Percentiles rank a stretch among this genome's conserved stretches.
Conservation (phyloP, 2,113 vertebrate genomes). For the Laterallus jamaicensis region DNA sequence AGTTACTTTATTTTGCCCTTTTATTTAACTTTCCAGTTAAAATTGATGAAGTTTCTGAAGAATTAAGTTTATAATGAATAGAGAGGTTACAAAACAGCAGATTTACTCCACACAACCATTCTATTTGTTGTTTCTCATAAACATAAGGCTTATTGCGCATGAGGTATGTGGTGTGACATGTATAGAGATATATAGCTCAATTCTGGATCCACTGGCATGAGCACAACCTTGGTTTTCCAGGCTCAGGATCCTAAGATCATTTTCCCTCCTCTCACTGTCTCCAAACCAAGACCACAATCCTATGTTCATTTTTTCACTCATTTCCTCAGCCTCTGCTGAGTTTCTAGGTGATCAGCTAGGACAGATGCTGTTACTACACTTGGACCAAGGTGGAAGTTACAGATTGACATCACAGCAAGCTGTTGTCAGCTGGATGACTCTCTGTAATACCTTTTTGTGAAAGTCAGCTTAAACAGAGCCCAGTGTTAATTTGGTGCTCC, state of each 20-base stretch:
- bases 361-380: fast-evolving
- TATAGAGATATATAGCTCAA: background rate
- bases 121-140: background rate
- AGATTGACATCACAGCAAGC: background rate
- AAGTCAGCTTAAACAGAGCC: background rate
- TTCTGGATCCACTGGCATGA: background rate
- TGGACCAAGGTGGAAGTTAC: background rate
- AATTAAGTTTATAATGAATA: background rate
- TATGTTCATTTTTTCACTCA: background rate
- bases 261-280: background rate
- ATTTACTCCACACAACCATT: background rate
- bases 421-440: background rate
- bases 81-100: background rate
- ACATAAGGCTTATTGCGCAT: background rate
- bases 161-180: background rate
- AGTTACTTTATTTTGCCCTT: background rate
- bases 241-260: background rate
- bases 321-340: background rate
- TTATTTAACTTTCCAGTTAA: background rate
- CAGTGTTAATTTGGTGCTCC: background rate
- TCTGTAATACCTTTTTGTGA: background rate
- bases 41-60: background rate
- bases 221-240: background rate
- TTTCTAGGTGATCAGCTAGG: background rate
- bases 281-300: background rate